These are phyloP conservation scores for Tribolium madens DNA, from an alignment of 1,140 invertebrate genomes.

Conservation along the genomic window DNA sequence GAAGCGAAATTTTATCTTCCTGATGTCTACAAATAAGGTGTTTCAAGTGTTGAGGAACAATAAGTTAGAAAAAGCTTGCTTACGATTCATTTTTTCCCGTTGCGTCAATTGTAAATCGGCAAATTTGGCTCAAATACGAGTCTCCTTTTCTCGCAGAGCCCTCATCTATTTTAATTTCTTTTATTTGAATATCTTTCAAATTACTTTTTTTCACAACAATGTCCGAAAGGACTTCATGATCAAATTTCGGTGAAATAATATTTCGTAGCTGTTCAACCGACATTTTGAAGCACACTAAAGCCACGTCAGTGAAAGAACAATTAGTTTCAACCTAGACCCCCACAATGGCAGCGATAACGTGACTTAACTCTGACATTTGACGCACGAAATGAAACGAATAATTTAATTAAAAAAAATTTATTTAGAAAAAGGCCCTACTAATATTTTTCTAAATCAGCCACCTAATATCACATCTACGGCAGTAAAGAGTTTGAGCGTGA, in stretches of 20 bases:
- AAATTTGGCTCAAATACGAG: slow-evolving; percentile 74
- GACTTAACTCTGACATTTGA: not conserved
- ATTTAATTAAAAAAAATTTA: slow-evolving; percentile 13
- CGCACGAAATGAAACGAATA: not conserved
- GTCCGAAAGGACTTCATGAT: slow-evolving; percentile 65
- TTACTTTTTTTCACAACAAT: slow-evolving; percentile 63
- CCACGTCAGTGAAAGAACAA: not conserved
- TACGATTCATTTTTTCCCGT: slow-evolving; percentile 58
- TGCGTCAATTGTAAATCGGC: slow-evolving; percentile 70
- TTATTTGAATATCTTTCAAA: slow-evolving; percentile 65
- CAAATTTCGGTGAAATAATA: slow-evolving; percentile 63
- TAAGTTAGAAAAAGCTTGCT: slow-evolving; percentile 10
- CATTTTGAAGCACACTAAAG: not conserved
- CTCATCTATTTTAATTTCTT: slow-evolving; percentile 65
- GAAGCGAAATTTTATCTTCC: slow-evolving; percentile 56
- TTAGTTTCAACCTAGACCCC: not conserved
- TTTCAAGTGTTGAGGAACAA: not conserved
- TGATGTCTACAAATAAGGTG: not conserved
- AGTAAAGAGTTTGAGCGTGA: slow-evolving; percentile 18
- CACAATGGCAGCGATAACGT: not conserved
- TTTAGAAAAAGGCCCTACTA: slow-evolving; percentile 16
- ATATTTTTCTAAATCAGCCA: slow-evolving; percentile 12
- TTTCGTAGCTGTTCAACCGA: slow-evolving; percentile 20
- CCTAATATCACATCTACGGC: slow-evolving; percentile 45
- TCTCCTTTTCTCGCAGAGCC: slow-evolving; percentile 72